phyloP scores from a whole-genome alignment of 2,797 vertebrate genomes.

The Myoxocephalus aenaeus region DNA sequence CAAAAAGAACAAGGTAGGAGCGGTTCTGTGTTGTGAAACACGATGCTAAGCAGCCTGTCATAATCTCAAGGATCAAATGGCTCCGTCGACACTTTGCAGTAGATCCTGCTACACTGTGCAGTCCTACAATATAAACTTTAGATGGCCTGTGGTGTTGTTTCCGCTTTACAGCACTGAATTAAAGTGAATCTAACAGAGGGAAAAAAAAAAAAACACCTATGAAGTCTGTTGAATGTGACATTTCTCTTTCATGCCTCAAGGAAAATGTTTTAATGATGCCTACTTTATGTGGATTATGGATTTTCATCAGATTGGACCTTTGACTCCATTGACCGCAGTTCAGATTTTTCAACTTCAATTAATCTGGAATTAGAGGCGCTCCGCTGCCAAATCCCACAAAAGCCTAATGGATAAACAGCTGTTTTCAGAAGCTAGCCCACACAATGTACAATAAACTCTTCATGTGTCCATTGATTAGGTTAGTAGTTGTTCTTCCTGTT shows the following conservation, averaged over 20 bases:
- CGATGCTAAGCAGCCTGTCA: conserved; percentile 36
- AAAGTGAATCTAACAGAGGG: not conserved
- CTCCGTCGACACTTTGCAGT: not conserved
- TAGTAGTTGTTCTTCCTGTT: conserved; percentile 40
- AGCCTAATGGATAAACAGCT: conserved; percentile 35
- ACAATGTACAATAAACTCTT: conserved; percentile 48
- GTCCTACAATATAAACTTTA: conserved; percentile 8
- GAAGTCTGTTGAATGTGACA: not conserved
- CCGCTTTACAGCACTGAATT: not conserved
- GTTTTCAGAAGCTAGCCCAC: conserved; percentile 16
- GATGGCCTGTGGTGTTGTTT: not conserved
- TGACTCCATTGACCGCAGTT: not conserved
- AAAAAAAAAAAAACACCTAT: not conserved
- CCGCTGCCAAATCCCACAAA: not conserved
- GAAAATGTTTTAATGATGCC: not conserved
- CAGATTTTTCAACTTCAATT: conserved; percentile 11
- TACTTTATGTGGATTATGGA: conserved; percentile 3
- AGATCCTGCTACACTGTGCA: conserved; percentile 9
- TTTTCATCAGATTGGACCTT: not conserved
- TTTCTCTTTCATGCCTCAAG: not conserved
- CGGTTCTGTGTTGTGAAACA: conserved; percentile 27
- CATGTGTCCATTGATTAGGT: conserved; percentile 60
- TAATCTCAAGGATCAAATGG: conserved; percentile 16
- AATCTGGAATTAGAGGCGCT: conserved; percentile 12
- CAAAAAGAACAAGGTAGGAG: conserved; percentile 24